A percentile compares a stretch with the other conserved stretches of the same genome.
These are phyloP conservation scores for Aplodontia rufa DNA, from an alignment of 2,113 vertebrate genomes.

Conservation along the genomic window DNA sequence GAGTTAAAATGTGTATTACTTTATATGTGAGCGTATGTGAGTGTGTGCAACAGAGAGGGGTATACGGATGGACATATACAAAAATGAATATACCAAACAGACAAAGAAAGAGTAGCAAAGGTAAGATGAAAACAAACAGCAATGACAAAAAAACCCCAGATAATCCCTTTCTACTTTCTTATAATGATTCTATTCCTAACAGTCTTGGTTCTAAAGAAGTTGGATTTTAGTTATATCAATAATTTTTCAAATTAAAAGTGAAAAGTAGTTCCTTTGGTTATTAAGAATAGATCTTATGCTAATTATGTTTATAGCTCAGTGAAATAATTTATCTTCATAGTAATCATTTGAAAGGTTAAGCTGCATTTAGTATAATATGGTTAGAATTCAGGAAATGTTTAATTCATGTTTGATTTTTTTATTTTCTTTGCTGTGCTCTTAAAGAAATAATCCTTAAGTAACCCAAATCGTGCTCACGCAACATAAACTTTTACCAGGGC, in stretches of 20 bases:
- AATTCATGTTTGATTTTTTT: background rate
- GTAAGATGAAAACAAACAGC: background rate
- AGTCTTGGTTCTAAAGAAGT: background rate
- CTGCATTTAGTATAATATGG: background rate
- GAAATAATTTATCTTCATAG: background rate
- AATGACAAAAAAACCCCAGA: background rate
- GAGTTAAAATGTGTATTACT: background rate
- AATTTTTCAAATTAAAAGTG: background rate
- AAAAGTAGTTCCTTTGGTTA: background rate
- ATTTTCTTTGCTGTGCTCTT: background rate
- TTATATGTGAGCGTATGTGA: background rate
- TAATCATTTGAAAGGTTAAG: background rate
- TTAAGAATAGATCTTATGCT: background rate
- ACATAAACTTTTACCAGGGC: background rate
- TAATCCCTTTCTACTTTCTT: background rate
- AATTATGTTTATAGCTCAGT: background rate
- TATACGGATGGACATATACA: background rate
- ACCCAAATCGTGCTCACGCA: background rate
- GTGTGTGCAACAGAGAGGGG: rapidly evolving
- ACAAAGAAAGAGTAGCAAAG: background rate
- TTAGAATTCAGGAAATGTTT: background rate
- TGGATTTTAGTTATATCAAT: background rate
- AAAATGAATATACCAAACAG: background rate
- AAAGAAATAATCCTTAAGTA: background rate
- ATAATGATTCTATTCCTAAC: background rate